These are phyloP conservation scores for Ctenicera cuprea DNA, from an alignment of 2,888 invertebrate species.

Conservation along the genomic window DNA sequence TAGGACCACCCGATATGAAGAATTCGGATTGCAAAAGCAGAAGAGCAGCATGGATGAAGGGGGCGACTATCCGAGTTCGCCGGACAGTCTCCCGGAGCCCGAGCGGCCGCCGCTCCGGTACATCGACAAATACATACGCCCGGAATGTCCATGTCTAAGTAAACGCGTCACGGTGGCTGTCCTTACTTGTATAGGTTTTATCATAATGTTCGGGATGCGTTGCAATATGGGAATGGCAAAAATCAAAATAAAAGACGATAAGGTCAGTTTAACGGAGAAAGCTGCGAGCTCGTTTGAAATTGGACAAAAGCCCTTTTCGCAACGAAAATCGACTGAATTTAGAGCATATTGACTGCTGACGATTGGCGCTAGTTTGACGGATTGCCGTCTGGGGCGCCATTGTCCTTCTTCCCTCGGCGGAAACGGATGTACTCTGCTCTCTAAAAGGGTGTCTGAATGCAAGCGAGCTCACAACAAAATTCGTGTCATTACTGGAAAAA, in stretches of 20 bases:
- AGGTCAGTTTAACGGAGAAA: conserved; percentile 38
- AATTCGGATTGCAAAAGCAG: conserved; percentile 76
- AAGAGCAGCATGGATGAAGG: conserved; percentile 76
- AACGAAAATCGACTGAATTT: conserved; percentile 46
- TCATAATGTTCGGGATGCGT: conserved; percentile 98
- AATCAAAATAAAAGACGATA: conserved; percentile 64
- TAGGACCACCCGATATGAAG: conserved; percentile 80
- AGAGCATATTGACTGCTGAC: conserved; percentile 50
- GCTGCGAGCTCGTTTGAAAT: conserved; percentile 24
- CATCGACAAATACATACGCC: conserved; percentile 90
- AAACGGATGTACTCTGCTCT: conserved; percentile 53
- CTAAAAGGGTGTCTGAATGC: conserved; percentile 51
- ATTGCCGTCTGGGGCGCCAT: conserved; percentile 49
- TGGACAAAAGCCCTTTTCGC: conserved; percentile 17
- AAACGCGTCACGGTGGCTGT: conserved; percentile 92
- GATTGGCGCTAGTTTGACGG: conserved; percentile 56
- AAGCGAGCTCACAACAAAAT: conserved; percentile 44
- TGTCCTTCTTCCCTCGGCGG: conserved; percentile 48
- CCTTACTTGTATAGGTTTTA: conserved; percentile 91
- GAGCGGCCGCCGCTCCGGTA: conserved; percentile 89
- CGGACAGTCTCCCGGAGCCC: conserved; percentile 87
- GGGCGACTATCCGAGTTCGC: conserved; percentile 80
- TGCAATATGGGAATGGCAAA: conserved; percentile 99
- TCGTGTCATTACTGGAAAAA: conserved; percentile 38
- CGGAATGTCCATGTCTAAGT: conserved; percentile 90